These are phyloP conservation scores for Chiroxiphia lanceolata DNA, from an alignment of 2,797 vertebrate species.

Conservation along the genomic window DNA sequence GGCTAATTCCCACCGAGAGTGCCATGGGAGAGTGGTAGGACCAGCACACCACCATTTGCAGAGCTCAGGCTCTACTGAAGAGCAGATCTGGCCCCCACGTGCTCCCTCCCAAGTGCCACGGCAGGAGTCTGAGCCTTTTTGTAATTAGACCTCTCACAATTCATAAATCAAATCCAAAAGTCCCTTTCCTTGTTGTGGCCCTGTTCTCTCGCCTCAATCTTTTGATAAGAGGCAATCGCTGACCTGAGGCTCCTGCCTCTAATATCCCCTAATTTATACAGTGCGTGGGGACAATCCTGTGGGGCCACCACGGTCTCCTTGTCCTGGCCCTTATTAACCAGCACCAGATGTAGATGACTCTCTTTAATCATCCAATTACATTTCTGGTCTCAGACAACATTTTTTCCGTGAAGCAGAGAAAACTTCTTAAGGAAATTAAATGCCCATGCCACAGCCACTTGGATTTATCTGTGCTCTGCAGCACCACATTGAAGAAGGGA, in stretches of 20 bases:
- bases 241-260: neutral
- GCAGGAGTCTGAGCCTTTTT: neutral
- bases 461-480: slow-evolving; percentile 89
- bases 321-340: slow-evolving; percentile 53
- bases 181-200: neutral
- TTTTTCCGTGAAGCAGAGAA: slow-evolving; percentile 54
- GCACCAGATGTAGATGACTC: slow-evolving; percentile 60
- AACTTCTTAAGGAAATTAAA: slow-evolving; percentile 72
- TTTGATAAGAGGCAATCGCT: neutral
- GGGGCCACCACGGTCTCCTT: neutral
- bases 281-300: slow-evolving; percentile 2
- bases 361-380: slow-evolving; percentile 66
- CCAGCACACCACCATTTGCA: neutral
- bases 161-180: neutral
- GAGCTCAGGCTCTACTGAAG: neutral
- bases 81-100: neutral
- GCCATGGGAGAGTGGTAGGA: neutral
- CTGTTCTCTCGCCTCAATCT: neutral
- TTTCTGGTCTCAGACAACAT: slow-evolving; percentile 50
- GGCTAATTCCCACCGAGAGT: neutral
- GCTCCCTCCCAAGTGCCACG: neutral
- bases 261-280: slow-evolving; percentile 37
- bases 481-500: slow-evolving; percentile 56
- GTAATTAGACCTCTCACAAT: neutral
- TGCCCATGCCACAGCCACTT: slow-evolving; percentile 64